A percentile compares a stretch with the other conserved stretches of the same genome.
phyloP scores from a whole-genome alignment of 2,888 invertebrate species.

The Phengaris alcon region DNA sequence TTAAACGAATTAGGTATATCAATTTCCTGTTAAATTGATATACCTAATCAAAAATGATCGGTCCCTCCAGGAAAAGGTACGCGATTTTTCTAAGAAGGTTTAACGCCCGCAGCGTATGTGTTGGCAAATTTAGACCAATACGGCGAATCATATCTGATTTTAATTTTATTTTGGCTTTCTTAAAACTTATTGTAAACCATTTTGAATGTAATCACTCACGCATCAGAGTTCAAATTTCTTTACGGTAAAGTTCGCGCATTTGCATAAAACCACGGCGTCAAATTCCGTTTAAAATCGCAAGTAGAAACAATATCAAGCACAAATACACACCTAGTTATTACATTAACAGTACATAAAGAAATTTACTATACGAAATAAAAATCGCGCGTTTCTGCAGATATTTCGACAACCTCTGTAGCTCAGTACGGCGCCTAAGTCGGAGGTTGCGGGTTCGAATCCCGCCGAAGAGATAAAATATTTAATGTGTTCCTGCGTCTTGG shows the following conservation, averaged over 20 bases:
- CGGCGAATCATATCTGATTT: conserved; percentile 71
- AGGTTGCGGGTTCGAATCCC: too few relatives aligned
- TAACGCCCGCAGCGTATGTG: conserved; percentile 44
- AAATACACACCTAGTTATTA: too few relatives aligned
- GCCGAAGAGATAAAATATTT: too few relatives aligned
- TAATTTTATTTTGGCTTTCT: conserved; percentile 62
- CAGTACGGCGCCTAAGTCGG: too few relatives aligned
- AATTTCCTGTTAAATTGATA: not conserved
- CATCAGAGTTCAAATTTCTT: not conserved
- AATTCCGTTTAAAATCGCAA: not conserved
- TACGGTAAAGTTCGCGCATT: not conserved
- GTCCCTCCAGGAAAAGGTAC: conserved; percentile 7
- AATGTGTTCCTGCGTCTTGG: too few relatives aligned
- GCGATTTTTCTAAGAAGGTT: conserved; percentile 5
- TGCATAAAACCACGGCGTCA: not conserved
- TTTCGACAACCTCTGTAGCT: too few relatives aligned
- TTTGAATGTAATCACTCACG: not conserved
- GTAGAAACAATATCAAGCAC: too few relatives aligned
- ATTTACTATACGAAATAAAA: not conserved
- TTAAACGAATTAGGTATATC: not conserved
- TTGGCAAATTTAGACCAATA: conserved; percentile 62
- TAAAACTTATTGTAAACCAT: conserved; percentile 6
- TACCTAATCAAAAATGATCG: not conserved
- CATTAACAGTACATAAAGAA: too few relatives aligned
- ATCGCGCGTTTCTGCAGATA: not conserved